Evolutionary conservation across 2,797 vertebrate genomes (phyloP).

Genomic region (Anableps anableps): DNA sequence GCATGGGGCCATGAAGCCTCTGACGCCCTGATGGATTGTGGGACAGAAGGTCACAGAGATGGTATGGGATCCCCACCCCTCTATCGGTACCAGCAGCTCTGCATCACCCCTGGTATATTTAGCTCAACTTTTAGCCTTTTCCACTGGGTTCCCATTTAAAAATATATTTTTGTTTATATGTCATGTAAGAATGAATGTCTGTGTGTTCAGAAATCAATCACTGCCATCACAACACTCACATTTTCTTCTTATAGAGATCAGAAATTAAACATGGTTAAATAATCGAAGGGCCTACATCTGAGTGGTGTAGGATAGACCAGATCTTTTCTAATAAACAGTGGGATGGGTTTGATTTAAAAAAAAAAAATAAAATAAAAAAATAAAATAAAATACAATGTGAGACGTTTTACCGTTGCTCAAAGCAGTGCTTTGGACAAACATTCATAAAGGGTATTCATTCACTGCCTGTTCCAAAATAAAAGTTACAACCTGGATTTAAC

Average conservation of each 20-base stretch:
- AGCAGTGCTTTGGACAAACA: too few relatives aligned
- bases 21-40: slow-evolving; percentile 75
- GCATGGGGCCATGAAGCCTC: slow-evolving; percentile 49
- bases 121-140: background rate
- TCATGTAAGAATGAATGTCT: background rate
- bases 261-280: too few relatives aligned
- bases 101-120: background rate
- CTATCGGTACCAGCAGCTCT: background rate
- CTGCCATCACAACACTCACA: background rate
- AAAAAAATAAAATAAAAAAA: too few relatives aligned
- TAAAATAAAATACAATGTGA: too few relatives aligned
- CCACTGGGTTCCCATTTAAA: background rate
- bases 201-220: background rate
- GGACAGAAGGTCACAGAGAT: slow-evolving; percentile 46
- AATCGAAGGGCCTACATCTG: too few relatives aligned
- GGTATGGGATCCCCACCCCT: slow-evolving; percentile 21
- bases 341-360: too few relatives aligned
- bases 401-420: too few relatives aligned
- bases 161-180: background rate
- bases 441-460: too few relatives aligned
- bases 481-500: too few relatives aligned
- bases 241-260: background rate
- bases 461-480: too few relatives aligned
- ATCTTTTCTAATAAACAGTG: too few relatives aligned
- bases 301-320: too few relatives aligned